Evolutionary conservation across 1,140 invertebrate genomes (phyloP).

Genomic region (Aphis craccivora): DNA sequence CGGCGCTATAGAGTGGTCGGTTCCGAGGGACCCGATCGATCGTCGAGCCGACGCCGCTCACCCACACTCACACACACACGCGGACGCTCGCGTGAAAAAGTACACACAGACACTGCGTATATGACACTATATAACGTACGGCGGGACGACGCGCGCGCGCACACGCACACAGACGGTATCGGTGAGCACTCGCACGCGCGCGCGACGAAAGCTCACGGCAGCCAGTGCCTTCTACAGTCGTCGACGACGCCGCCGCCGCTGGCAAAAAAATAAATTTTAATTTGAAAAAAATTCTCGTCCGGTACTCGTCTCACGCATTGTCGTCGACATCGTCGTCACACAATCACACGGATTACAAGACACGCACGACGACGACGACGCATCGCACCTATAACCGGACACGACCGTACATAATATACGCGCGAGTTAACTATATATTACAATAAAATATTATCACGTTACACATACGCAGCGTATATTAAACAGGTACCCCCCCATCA

Average conservation of each 20-base stretch:
- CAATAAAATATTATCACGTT: too few relatives aligned
- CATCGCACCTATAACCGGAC: neutral
- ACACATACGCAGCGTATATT: too few relatives aligned
- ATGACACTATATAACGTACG: slow-evolving; percentile 12
- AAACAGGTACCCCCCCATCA: neutral
- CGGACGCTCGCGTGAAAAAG: neutral
- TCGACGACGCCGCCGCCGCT: neutral
- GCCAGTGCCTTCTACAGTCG: slow-evolving; percentile 24
- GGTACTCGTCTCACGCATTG: neutral
- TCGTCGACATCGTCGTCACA: neutral
- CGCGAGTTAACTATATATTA: neutral
- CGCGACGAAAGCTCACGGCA: slow-evolving; percentile 26
- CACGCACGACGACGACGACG: too few relatives aligned
- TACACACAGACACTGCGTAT: neutral
- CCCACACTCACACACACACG: neutral
- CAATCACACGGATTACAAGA: neutral
- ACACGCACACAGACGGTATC: neutral
- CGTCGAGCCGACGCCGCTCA: neutral
- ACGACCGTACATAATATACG: neutral
- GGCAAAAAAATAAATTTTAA: neutral
- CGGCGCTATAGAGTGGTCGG: neutral
- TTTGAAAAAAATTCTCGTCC: neutral
- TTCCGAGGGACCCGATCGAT: slow-evolving; percentile 44
- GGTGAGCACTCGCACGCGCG: slow-evolving; percentile 8
- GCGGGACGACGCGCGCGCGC: neutral